A percentile compares a stretch with the other conserved stretches of the same genome.
These are phyloP conservation scores for Vulpes vulpes DNA, from an alignment of 2,113 vertebrate species.

Conservation along the genomic window DNA sequence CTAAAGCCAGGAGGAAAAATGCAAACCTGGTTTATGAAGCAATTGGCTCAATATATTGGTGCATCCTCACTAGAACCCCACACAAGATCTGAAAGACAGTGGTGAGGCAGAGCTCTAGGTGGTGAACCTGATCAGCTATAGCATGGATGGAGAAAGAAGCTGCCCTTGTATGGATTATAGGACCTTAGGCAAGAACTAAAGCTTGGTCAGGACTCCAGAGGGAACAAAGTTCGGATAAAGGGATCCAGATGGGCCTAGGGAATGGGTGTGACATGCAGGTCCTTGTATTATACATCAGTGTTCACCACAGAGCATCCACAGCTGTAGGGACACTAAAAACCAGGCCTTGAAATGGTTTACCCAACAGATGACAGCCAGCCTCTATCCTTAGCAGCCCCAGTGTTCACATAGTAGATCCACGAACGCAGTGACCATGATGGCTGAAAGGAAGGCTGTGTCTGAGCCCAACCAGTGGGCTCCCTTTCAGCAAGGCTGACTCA, in stretches of 20 bases:
- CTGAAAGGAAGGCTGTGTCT: not conserved
- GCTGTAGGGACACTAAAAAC: not conserved
- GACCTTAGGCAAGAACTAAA: too few relatives aligned
- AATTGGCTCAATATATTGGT: rapidly evolving
- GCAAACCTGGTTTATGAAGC: not conserved
- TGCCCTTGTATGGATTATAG: not conserved
- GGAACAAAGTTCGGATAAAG: not conserved
- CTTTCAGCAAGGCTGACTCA: not conserved
- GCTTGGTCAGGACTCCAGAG: not conserved
- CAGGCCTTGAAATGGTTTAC: rapidly evolving
- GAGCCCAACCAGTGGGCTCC: not conserved
- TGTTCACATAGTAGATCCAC: not conserved
- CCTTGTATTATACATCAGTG: rapidly evolving
- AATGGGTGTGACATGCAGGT: rapidly evolving
- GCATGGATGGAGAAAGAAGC: rapidly evolving
- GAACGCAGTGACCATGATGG: not conserved
- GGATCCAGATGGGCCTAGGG: not conserved
- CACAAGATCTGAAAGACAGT: not conserved
- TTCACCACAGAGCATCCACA: not conserved
- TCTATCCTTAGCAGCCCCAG: not conserved
- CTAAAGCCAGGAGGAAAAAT: not conserved
- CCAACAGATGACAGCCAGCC: not conserved
- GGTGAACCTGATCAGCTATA: rapidly evolving
- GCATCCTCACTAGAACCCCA: too few relatives aligned
- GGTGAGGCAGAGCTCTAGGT: not conserved